These are phyloP conservation scores for Epinephelus lanceolatus DNA, from an alignment of 2,113 vertebrate species.

Conservation along the genomic window DNA sequence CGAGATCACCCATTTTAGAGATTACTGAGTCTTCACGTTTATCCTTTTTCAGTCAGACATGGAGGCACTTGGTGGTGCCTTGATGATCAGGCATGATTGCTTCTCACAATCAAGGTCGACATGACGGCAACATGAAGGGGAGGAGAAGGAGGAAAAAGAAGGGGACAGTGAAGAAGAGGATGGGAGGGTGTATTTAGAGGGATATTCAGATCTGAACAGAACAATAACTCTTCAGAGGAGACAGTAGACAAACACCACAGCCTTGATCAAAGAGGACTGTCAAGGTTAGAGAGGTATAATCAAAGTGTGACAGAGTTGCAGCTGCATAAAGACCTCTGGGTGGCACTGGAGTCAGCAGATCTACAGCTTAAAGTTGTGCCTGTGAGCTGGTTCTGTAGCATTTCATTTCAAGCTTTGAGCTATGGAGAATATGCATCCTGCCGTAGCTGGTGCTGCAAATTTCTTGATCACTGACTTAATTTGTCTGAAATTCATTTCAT, in stretches of 20 bases:
- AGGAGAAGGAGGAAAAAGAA: background rate
- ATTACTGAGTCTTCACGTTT: slow-evolving; percentile 26
- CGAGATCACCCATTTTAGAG: slow-evolving; percentile 38
- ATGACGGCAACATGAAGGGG: slow-evolving; percentile 11
- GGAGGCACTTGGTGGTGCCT: background rate
- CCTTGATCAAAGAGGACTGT: slow-evolving; percentile 19
- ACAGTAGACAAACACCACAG: slow-evolving; percentile 15
- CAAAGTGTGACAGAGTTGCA: slow-evolving; percentile 32
- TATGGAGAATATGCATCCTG: background rate
- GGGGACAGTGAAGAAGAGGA: background rate
- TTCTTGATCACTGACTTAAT: slow-evolving; percentile 22
- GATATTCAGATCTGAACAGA: slow-evolving; percentile 44
- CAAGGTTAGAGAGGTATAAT: slow-evolving; percentile 39
- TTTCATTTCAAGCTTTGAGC: background rate
- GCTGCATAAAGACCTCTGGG: slow-evolving; percentile 42
- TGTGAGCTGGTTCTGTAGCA: background rate
- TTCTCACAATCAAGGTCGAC: slow-evolving; percentile 41
- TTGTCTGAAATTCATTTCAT: slow-evolving; percentile 25
- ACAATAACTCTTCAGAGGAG: slow-evolving; percentile 15
- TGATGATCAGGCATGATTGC: slow-evolving; percentile 1
- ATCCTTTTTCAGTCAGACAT: slow-evolving; percentile 14
- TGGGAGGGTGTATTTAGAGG: slow-evolving; percentile 1
- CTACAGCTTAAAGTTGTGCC: background rate
- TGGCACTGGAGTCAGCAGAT: slow-evolving; percentile 60
- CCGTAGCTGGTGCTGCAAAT: background rate